phyloP scores from a whole-genome alignment of 1,140 invertebrate genomes.

The Schlechtendalia chinensis region DNA sequence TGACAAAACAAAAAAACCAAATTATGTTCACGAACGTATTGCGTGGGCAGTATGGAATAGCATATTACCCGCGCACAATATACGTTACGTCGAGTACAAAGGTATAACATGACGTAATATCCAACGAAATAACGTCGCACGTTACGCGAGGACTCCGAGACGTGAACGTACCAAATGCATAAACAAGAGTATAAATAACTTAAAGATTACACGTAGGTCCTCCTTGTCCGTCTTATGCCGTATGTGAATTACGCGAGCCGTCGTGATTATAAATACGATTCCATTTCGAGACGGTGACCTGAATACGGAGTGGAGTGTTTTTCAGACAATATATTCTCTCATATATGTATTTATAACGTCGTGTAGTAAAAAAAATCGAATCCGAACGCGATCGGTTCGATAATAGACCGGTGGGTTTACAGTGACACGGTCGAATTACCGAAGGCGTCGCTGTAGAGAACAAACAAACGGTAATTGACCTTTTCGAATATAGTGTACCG shows the following conservation, averaged over 20 bases:
- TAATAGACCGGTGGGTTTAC: background rate
- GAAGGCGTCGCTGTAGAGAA: background rate
- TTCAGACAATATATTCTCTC: background rate
- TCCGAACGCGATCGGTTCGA: background rate
- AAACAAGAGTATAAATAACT: background rate
- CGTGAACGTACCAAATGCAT: background rate
- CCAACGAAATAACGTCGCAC: background rate
- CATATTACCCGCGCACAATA: background rate
- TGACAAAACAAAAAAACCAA: too few relatives aligned
- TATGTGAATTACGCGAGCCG: too few relatives aligned
- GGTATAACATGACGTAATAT: slow-evolving; percentile 2
- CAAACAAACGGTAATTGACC: slow-evolving; percentile 23
- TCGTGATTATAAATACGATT: too few relatives aligned
- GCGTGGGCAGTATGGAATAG: background rate
- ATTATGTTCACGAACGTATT: background rate
- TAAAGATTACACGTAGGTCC: background rate
- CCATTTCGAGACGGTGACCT: too few relatives aligned
- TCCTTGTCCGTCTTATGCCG: too few relatives aligned
- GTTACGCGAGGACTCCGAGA: background rate
- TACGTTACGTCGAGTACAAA: background rate
- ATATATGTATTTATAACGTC: background rate
- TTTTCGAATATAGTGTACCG: background rate
- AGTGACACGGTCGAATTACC: background rate
- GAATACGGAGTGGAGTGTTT: too few relatives aligned
- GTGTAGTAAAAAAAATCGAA: too few relatives aligned